Evolutionary conservation across 2,888 invertebrate species (phyloP).

Genomic region (Stegophylla sp.): DNA sequence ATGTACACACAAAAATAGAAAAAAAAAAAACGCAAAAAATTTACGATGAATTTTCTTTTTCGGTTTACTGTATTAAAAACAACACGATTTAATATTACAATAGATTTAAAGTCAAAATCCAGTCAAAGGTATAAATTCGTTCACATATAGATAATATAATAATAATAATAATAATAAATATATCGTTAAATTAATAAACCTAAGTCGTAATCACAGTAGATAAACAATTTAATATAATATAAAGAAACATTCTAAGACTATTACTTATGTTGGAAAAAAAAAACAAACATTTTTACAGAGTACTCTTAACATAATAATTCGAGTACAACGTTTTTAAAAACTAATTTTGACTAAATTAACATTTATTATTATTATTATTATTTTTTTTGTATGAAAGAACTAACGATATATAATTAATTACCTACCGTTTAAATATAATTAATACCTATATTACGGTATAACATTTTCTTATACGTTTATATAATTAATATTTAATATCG

Average conservation of each 20-base stretch:
- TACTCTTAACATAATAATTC: constrained; percentile 49
- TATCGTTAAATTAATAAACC: constrained; percentile 33
- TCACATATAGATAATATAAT: constrained; percentile 52
- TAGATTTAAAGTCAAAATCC: constrained; percentile 50
- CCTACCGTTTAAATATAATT: constrained; percentile 9
- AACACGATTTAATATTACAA: constrained; percentile 48
- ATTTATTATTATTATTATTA: neutral
- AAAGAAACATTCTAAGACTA: constrained; percentile 37
- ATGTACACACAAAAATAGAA: neutral
- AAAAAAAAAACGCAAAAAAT: neutral
- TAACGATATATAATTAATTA: neutral
- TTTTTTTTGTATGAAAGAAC: neutral
- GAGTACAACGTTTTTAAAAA: constrained; percentile 19
- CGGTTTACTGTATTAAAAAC: constrained; percentile 52
- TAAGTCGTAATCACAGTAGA: constrained; percentile 54
- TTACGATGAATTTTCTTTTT: constrained; percentile 22
- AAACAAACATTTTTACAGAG: constrained; percentile 10
- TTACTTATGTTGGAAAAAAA: constrained; percentile 6
- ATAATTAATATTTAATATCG: constrained; percentile 41
- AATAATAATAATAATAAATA: constrained; percentile 34
- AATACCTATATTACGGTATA: neutral
- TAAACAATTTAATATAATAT: constrained; percentile 44
- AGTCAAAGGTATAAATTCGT: constrained; percentile 58
- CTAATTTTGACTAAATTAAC: constrained; percentile 9
- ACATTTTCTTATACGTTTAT: constrained; percentile 12